Percentiles rank a stretch among this genome's conserved stretches.
phyloP scores from a whole-genome alignment of 2,888 invertebrate species.

The Opisthograptis luteolata region DNA sequence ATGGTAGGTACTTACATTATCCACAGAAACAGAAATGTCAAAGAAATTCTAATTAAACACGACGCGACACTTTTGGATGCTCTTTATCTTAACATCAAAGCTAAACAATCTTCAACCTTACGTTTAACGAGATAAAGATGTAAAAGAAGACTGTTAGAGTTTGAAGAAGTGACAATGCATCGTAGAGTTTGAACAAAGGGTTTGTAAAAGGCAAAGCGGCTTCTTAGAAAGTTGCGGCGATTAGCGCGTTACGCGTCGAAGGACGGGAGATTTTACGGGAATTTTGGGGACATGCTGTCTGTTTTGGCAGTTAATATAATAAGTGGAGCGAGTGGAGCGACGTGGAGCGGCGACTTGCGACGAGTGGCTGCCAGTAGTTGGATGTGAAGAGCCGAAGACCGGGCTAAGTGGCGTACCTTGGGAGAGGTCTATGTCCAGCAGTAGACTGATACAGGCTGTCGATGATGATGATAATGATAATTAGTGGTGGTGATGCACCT shows the following conservation, averaged over 20 bases:
- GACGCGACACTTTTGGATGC: conserved; percentile 53
- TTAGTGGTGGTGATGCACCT: too few species aligned
- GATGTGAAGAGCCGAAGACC: too few species aligned
- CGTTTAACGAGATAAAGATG: conserved; percentile 35
- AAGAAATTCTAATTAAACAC: conserved; percentile 67
- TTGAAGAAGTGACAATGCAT: conserved; percentile 63
- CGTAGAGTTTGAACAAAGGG: conserved; percentile 64
- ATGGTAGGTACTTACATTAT: conserved; percentile 59
- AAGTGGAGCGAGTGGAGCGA: too few species aligned
- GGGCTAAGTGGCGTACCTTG: too few species aligned
- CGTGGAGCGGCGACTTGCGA: too few species aligned
- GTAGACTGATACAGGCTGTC: too few species aligned
- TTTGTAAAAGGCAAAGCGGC: conserved; percentile 51
- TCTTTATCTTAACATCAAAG: conserved; percentile 21
- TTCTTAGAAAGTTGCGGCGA: conserved; percentile 69
- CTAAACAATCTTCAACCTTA: conserved; percentile 44
- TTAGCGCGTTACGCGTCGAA: conserved; percentile 62
- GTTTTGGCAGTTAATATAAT: too few species aligned
- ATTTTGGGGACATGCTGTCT: neutral
- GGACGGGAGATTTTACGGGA: conserved; percentile 31
- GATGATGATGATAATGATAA: too few species aligned
- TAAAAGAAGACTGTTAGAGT: conserved; percentile 46
- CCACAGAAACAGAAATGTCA: conserved; percentile 57
- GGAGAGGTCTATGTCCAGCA: too few species aligned
- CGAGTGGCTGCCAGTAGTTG: too few species aligned